phyloP scores from a whole-genome alignment of 2,113 vertebrate species.

The Arizona elegans region DNA sequence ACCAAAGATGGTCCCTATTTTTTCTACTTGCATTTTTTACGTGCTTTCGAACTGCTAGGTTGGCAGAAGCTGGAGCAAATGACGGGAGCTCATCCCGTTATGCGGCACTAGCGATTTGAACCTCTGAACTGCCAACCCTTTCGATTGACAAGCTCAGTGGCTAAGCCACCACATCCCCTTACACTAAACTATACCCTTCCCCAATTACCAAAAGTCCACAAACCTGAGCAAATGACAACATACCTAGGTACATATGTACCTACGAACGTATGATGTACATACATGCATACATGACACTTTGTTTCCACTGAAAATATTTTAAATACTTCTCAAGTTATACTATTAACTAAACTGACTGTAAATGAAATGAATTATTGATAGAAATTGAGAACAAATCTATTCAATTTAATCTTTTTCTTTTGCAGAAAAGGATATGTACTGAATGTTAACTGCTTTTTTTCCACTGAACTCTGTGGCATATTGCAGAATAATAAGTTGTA shows the following conservation, averaged over 20 bases:
- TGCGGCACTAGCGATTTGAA: too few relatives aligned
- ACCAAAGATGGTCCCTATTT: too few relatives aligned
- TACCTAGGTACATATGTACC: too few relatives aligned
- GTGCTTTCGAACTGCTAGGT: too few relatives aligned
- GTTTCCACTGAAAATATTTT: slow-evolving; percentile 13
- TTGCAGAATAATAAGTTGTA: slow-evolving; percentile 56
- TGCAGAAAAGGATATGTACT: slow-evolving; percentile 30
- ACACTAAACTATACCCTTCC: background rate
- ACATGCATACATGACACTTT: background rate
- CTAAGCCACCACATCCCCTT: background rate
- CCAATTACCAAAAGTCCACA: background rate
- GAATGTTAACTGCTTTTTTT: slow-evolving; percentile 40
- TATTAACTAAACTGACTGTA: slow-evolving; percentile 40
- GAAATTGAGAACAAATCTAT: slow-evolving; percentile 46
- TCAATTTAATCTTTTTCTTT: slow-evolving; percentile 54
- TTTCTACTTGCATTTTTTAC: too few relatives aligned
- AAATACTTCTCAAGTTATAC: slow-evolving; percentile 4
- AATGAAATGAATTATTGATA: slow-evolving; percentile 14
- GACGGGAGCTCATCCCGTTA: too few relatives aligned
- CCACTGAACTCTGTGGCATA: slow-evolving; percentile 10
- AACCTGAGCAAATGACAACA: background rate
- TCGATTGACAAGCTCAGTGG: too few relatives aligned
- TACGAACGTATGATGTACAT: too few relatives aligned
- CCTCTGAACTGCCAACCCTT: too few relatives aligned
- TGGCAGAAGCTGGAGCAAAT: too few relatives aligned